These are phyloP conservation scores for Aurelia sp. DNA, from an alignment of 30 jellyfish, hydroid and myxozoan species.

Conservation along the genomic window DNA sequence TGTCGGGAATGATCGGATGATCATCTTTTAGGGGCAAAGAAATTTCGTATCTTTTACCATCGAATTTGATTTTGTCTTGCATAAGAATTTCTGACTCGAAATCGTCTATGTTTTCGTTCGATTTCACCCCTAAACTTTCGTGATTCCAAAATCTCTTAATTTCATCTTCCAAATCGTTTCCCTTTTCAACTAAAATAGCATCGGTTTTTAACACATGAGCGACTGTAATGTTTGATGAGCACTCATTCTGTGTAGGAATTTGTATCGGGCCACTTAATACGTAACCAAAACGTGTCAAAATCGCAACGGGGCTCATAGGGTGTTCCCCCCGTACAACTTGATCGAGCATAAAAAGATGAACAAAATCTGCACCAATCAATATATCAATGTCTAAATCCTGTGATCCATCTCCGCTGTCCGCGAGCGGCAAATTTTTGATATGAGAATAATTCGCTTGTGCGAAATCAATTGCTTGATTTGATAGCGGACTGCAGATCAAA, in stretches of 20 bases:
- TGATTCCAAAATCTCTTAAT: slow-evolving; percentile 31
- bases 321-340: slow-evolving; percentile 24
- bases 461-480: not conserved
- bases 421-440: slow-evolving; percentile 9
- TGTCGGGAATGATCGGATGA: slow-evolving; percentile 8
- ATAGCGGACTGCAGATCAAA: too few species aligned
- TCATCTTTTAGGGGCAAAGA: slow-evolving; percentile 1
- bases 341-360: slow-evolving; percentile 12
- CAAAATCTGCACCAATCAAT: slow-evolving; percentile 18
- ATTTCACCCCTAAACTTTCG: not conserved
- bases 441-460: slow-evolving; percentile 3
- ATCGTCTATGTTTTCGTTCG: not conserved
- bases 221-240: slow-evolving; percentile 37
- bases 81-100: not conserved
- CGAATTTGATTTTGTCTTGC: slow-evolving; percentile 4
- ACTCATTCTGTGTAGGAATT: not conserved
- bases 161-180: not conserved
- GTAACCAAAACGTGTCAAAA: slow-evolving; percentile 16
- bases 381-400: slow-evolving; percentile 14
- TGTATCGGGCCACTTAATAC: slow-evolving; percentile 38
- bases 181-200: not conserved
- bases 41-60: slow-evolving; percentile 14
- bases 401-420: slow-evolving; percentile 23
- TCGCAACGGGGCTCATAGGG: slow-evolving; percentile 27
- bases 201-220: slow-evolving; percentile 17